Evolutionary conservation across 2,797 vertebrate species (phyloP), one percentile per base, ranked within the genome.

Genomic region (Erpetoichthys calabaricus): DNA sequence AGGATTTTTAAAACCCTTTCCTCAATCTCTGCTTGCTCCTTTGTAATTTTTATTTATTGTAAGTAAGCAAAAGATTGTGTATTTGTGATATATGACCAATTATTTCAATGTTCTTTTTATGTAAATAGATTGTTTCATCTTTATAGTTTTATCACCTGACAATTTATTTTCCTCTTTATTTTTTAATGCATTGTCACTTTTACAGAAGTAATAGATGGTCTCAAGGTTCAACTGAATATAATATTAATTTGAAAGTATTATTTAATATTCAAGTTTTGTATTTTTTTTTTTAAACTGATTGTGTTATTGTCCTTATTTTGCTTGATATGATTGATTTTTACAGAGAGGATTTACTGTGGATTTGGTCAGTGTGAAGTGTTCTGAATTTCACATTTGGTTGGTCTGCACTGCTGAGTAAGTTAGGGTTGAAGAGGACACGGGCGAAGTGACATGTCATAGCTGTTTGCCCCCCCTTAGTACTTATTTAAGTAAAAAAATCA

Each of bases 191-290:
- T 59, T 59, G 62, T 67, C 65, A 67, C 66, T 74, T 53, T 79
- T 67, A 66, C 67, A 68, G 66, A 67, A 67, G 1, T 0, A 67
- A 70, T 57, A 67, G 62, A 57, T 47, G 57, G 61, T 64, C 53
- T 69, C 56, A 57, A 70, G 59, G 25, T 54, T 41, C 55, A 74
- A 68, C 65, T 63, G 65, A 68, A 70, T 72, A 68, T 69, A 70
- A 67, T 68, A 75, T 75, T 73, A 68, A 71, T 70, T 72, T 72
- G 73, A 68, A 73, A 68, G 68, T 68, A 72, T 75, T 73, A 74
- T 77, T 72, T 73, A 73, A 74, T 68, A 67, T 65, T 71, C 68
- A 45, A 55, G 55, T 57, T 58, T 51, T 52, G 45, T 56, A 46
- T 49, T 61, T 57, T 63, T 46, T 56, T 64, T 66, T 74, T 69